Evolutionary conservation across 2,113 vertebrate species (phyloP), one percentile per base, ranked within the genome.

Genomic region (Lontra canadensis): DNA sequence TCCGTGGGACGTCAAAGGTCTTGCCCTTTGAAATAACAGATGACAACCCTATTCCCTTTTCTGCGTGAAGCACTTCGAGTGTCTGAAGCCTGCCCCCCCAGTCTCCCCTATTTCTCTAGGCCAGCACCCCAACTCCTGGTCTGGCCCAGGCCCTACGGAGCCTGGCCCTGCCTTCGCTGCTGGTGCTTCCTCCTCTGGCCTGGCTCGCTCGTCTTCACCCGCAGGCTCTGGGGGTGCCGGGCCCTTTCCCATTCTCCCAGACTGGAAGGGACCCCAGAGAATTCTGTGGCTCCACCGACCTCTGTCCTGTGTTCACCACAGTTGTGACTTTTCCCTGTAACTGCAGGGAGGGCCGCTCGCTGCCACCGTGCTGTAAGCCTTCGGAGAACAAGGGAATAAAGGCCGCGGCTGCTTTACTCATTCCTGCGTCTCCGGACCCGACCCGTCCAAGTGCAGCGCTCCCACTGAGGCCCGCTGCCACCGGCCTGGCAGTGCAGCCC

Each of bases 141-240:
- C n/a, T 3, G 11, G 11, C 25, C 55, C 17, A 23, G 83, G 87
- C 12, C 0, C 31, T 0, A 5, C 0, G 13, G 23, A 1, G 2
- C 44, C 0, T 17, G 29, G 39, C 21, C 17, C 57, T 18, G 21
- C 17, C 29, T 6, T 10, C 10, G 1, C 78, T 25, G 26, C 11
- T 2, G 61, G 31, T 5, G 42, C 26, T 3, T n/a, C 63, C 71
- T 83, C 88, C 47, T 11, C 3, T 8, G 26, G 39, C 18, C 81
- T 61, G 76, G 5, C 14, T 4, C 14, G 49, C 39, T 36, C 8
- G 3, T 67, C 69, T 44, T 76, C n/a, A 15, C 6, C n/a, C 8
- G 1, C 2, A 0, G 12, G 74, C 10, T 25, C 65, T 57, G 1
- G 0, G 31, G 3, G 25, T 6, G 7, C 59, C 15, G 21, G 67